Base-by-base conservation (phyloP, 1,140 invertebrate species). In the Ips nitidus region DNA sequence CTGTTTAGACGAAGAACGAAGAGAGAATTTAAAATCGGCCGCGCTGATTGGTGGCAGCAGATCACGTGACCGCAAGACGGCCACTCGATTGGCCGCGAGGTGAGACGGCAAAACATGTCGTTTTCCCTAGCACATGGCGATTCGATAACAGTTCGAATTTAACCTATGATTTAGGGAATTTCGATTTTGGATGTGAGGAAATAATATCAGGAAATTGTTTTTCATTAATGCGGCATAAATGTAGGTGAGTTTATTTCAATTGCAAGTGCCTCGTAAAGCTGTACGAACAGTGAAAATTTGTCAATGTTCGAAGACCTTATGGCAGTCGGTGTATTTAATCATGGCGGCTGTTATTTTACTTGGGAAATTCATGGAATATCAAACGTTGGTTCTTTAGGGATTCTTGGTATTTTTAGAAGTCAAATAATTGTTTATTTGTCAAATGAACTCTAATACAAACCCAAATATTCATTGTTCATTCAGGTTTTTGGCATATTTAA, bases 11-110 rank as follows among this genome's bases (percentile, higher is more conserved):
- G 76, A 76, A 76, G 75, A 74, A 75, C 75, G 73, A 75, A 79
- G 77, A 79, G 75, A 76, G 77, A 79, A 78, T 80, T 80, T 78
- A 80, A 80, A 80, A 79, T 74, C 70, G 66, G 47, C 59, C 66
- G 63, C 69, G 43, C 3, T 58, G 38, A 79, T 80, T 80, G 78
- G 79, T 52, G 6, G 41, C 41, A 64, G 38, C 38, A 58, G 64
- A 74, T 79, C 77, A 78, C 78, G 78, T 73, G 75, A 62, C 67
- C 72, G 77, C 77, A 76, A 75, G 76, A 77, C 75, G 71, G 62
- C 41, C 52, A 2, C 50, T 7, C 57, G 45, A 80, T 80, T 80
- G 79, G 79, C 22, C 58, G 64, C 37, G 43, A 56, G 61, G 58
- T 53, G 61, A 60, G 62, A 36, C 53, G 63, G 50, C 53, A 41